phyloP scores from a whole-genome alignment of 2,113 vertebrate genomes.

The Urocitellus parryii region DNA sequence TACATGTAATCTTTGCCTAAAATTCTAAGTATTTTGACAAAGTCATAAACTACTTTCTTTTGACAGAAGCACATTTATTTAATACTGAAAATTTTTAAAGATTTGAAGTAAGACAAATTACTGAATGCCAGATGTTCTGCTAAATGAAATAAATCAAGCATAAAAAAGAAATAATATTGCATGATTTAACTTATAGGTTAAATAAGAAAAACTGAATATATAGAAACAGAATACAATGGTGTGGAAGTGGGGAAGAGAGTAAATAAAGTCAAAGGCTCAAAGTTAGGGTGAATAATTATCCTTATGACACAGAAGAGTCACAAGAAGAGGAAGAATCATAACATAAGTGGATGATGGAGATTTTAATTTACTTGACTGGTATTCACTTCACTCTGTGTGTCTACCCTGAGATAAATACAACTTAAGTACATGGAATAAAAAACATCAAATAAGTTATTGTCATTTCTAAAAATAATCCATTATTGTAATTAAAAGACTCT shows the following conservation, averaged over 20 bases:
- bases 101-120: background rate
- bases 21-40: background rate
- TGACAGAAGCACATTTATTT: background rate
- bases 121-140: background rate
- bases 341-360: background rate
- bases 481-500: background rate
- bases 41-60: background rate
- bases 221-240: background rate
- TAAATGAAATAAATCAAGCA: background rate
- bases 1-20: background rate
- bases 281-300: background rate
- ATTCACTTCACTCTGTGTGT: background rate
- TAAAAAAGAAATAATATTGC: background rate
- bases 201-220: background rate
- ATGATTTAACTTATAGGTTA: background rate
- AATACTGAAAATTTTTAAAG: background rate
- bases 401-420: background rate
- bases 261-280: background rate
- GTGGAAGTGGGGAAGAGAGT: too few relatives aligned
- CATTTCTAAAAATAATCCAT: background rate
- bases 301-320: background rate
- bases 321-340: background rate
- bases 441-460: background rate
- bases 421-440: background rate
- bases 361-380: background rate